phyloP scores from a whole-genome alignment of 2,113 vertebrate genomes.

The Recurvirostra avosetta region DNA sequence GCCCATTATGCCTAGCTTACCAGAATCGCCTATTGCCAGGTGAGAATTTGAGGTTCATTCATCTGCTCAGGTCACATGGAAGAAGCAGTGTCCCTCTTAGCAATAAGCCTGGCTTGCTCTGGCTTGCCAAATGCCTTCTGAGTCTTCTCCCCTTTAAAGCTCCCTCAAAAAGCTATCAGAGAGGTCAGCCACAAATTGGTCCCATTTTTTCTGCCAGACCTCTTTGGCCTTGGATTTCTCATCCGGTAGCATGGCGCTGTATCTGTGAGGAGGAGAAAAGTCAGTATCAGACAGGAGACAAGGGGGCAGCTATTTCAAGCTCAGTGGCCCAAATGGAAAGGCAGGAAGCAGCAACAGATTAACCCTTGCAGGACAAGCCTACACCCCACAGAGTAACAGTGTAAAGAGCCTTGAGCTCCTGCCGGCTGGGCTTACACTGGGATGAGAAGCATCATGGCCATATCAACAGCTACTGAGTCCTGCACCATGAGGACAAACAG shows the following conservation, averaged over 20 bases:
- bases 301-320: constrained; percentile 2
- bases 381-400: not conserved
- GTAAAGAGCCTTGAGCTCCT: not conserved
- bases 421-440: not conserved
- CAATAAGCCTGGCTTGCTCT: not conserved
- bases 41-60: not conserved
- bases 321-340: not conserved
- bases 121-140: not conserved
- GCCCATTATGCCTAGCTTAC: not conserved
- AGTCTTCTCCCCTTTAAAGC: not conserved
- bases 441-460: not conserved
- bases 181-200: constrained; percentile 79
- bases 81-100: not conserved
- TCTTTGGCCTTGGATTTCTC: constrained; percentile 69
- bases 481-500: not conserved
- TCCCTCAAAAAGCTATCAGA: not conserved
- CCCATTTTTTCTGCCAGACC: constrained; percentile 83
- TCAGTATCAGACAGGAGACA: not conserved
- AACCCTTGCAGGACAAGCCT: not conserved
- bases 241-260: constrained; percentile 74
- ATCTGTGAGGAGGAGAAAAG: constrained; percentile 70
- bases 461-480: not conserved
- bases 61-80: not conserved
- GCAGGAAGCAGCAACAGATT: not conserved
- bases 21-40: not conserved